phyloP scores from a whole-genome alignment of 1,140 invertebrate species.

The Megalonaias nervosa region DNA sequence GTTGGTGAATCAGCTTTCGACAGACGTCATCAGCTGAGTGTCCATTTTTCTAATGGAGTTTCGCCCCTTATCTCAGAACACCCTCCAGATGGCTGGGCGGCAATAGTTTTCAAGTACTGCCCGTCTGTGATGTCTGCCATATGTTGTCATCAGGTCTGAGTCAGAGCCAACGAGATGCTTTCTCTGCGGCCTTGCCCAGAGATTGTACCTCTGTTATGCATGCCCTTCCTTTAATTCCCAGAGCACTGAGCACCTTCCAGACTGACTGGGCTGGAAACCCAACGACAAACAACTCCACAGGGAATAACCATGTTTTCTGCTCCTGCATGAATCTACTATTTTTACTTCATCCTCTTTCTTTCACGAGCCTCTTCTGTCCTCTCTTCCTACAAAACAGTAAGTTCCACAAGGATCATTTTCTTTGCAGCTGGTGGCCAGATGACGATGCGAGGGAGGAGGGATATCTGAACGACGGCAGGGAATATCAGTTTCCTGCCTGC shows the following conservation, averaged over 20 bases:
- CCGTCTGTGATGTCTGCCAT: constrained; percentile 12
- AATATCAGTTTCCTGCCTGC: constrained; percentile 21
- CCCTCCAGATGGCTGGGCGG: constrained; percentile 9
- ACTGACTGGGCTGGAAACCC: constrained; percentile 30
- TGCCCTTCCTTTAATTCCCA: constrained; percentile 11
- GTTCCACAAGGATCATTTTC: constrained; percentile 13
- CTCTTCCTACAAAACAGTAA: constrained; percentile 15
- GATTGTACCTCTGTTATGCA: constrained; percentile 4
- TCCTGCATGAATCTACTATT: constrained; percentile 9
- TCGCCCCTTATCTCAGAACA: constrained; percentile 15
- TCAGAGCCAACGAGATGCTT: constrained; percentile 29
- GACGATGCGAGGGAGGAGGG: constrained; percentile 5
- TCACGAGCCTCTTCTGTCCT: background rate
- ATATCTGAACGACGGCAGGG: constrained; percentile 12
- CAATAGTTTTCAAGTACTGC: constrained; percentile 16
- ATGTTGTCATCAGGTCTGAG: constrained; percentile 9
- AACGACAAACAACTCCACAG: constrained; percentile 22
- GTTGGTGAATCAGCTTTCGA: too few species aligned
- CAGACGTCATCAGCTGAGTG: constrained; percentile 13
- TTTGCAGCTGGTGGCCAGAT: background rate
- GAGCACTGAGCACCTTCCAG: constrained; percentile 16
- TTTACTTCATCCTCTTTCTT: constrained; percentile 11
- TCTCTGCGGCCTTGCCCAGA: constrained; percentile 5
- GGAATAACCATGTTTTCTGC: constrained; percentile 9
- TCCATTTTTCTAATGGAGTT: constrained; percentile 16